These are phyloP conservation scores for Odontocolon sp. DNA, from an alignment of 2,888 invertebrate genomes.

Conservation along the genomic window DNA sequence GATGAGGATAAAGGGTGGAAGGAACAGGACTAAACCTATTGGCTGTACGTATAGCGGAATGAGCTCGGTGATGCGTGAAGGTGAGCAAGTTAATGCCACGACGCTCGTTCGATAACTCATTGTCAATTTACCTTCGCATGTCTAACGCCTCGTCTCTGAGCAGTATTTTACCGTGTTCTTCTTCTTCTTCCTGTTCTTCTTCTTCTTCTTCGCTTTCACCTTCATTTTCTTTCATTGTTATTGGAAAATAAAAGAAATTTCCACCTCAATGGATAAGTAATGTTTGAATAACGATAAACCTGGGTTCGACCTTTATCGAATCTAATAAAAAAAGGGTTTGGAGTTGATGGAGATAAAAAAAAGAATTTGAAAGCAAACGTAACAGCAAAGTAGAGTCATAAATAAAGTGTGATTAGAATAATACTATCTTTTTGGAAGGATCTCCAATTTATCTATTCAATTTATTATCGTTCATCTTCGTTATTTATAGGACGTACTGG, in stretches of 20 bases:
- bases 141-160: neutral
- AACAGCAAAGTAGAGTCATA: neutral
- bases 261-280: neutral
- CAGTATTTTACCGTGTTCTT: neutral
- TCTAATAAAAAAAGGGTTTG: neutral
- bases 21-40: neutral
- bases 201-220: neutral
- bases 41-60: neutral
- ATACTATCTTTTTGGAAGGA: too few relatives aligned
- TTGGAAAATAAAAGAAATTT: neutral
- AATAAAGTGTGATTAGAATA: neutral
- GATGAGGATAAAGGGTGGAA: neutral
- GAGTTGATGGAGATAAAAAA: neutral
- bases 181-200: neutral
- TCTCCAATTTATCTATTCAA: too few relatives aligned
- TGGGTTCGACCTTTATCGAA: neutral
- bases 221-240: neutral
- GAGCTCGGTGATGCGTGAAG: neutral
- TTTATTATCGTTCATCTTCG: neutral
- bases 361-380: neutral
- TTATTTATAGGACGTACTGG: neutral
- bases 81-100: neutral
- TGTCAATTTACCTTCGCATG: constrained; percentile 19
- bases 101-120: constrained; percentile 11
- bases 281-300: neutral